Conservation (phyloP, 2,888 invertebrate genomes). For the Gerris lacustris region DNA sequence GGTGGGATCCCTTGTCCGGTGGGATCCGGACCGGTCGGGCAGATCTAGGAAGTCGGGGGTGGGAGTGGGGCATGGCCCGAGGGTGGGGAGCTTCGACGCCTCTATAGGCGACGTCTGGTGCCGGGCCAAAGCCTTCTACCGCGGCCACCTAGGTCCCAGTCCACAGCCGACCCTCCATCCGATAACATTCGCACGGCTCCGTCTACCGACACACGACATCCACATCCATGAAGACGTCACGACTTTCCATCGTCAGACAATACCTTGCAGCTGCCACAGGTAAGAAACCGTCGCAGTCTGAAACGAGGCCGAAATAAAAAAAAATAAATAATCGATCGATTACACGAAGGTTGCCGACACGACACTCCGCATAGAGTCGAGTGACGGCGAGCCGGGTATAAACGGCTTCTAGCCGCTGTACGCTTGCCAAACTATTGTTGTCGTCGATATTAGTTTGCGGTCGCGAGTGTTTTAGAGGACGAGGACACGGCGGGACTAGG, state of each 20-base stretch:
- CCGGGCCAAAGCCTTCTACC: not conserved
- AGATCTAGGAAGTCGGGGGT: not conserved
- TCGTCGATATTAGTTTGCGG: too few relatives aligned
- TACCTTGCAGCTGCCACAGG: constrained; percentile 22
- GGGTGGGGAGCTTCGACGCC: not conserved
- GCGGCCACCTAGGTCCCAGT: not conserved
- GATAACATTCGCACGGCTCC: not conserved
- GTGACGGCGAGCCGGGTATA: too few relatives aligned
- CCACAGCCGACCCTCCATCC: not conserved
- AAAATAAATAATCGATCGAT: too few relatives aligned
- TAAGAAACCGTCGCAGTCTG: constrained; percentile 6
- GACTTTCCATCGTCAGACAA: constrained; percentile 20
- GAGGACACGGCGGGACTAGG: too few relatives aligned
- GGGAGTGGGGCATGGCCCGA: not conserved
- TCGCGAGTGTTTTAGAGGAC: too few relatives aligned
- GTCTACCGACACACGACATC: not conserved
- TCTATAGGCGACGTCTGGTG: not conserved
- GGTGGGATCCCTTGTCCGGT: not conserved
- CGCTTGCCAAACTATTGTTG: too few relatives aligned
- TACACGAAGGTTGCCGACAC: too few relatives aligned
- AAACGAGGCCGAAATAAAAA: not conserved
- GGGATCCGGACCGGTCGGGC: not conserved
- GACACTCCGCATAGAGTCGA: too few relatives aligned
- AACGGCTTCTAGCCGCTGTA: too few relatives aligned
- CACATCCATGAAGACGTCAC: constrained; percentile 7